These are phyloP conservation scores for zebrafish (Danio rerio) DNA, from an alignment of 2,113 vertebrate species.

Conservation along the genomic window DNA sequence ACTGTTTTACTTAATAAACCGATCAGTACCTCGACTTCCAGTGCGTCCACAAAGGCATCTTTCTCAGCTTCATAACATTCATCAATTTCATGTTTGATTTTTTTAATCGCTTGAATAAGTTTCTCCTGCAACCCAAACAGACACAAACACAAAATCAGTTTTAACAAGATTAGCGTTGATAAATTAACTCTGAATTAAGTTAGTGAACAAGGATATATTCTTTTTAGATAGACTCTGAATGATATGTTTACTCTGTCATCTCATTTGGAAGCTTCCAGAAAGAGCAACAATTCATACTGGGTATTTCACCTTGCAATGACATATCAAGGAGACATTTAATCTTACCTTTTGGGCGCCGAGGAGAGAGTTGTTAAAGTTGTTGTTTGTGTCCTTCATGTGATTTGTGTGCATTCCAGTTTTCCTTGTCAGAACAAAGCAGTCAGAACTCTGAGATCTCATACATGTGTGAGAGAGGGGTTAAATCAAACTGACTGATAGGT, in stretches of 20 bases:
- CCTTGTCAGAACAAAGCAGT: slow-evolving; percentile 41
- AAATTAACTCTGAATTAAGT: not conserved
- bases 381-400: slow-evolving; percentile 71
- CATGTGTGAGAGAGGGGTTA: slow-evolving; percentile 27
- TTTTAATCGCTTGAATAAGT: slow-evolving; percentile 77
- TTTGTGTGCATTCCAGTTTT: slow-evolving; percentile 74
- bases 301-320: slow-evolving; percentile 24
- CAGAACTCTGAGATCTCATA: slow-evolving; percentile 40
- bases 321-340: slow-evolving; percentile 29
- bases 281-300: not conserved
- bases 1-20: slow-evolving; percentile 30
- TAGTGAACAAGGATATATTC: not conserved
- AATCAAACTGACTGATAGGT: slow-evolving; percentile 43
- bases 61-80: slow-evolving; percentile 75
- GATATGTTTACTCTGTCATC: not conserved
- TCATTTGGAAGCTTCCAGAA: not conserved
- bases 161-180: not conserved
- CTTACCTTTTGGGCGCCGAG: slow-evolving; percentile 76
- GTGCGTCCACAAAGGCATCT: slow-evolving; percentile 65
- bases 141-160: not conserved
- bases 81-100: slow-evolving; percentile 77
- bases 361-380: slow-evolving; percentile 69
- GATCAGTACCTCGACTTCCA: slow-evolving; percentile 70
- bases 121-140: slow-evolving; percentile 68
- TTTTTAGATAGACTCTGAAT: not conserved